Evolutionary conservation across 1,140 invertebrate genomes (phyloP).

Genomic region (Nephotettix cincticeps): DNA sequence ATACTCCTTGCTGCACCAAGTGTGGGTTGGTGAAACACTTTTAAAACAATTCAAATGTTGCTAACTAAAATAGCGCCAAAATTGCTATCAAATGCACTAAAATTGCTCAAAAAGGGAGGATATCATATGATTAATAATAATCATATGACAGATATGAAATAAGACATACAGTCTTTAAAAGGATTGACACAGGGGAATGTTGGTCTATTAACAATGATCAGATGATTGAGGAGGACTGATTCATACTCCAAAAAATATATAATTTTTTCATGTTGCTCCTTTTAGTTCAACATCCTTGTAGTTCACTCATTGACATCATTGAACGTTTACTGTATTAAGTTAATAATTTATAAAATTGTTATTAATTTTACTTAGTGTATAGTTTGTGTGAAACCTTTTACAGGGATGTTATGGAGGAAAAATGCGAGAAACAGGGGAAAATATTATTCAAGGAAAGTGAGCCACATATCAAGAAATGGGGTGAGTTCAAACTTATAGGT

Average conservation of each 20-base stretch:
- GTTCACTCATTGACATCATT: not conserved
- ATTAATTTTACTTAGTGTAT: no score
- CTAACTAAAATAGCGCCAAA: no score
- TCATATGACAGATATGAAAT: no score
- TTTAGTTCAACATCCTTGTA: not conserved
- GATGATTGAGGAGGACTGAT: no score
- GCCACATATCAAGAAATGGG: not conserved
- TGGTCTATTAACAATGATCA: no score
- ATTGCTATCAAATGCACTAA: no score
- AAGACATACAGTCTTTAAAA: no score
- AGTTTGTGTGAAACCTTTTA: not conserved
- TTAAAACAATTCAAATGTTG: no score
- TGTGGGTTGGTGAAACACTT: not conserved
- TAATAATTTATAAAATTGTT: not conserved
- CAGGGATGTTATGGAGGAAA: not conserved
- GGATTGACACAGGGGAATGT: no score
- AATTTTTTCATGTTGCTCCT: not conserved
- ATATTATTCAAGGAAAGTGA: not conserved
- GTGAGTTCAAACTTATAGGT: no score
- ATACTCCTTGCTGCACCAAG: not conserved
- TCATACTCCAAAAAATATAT: not conserved
- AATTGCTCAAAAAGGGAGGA: no score
- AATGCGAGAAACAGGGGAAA: not conserved
- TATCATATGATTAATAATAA: no score
- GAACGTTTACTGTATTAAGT: not conserved